A percentile compares a stretch with the other conserved stretches of the same genome.
phyloP scores from a whole-genome alignment of 2,113 vertebrate genomes.

The Lophochroa leadbeateri region DNA sequence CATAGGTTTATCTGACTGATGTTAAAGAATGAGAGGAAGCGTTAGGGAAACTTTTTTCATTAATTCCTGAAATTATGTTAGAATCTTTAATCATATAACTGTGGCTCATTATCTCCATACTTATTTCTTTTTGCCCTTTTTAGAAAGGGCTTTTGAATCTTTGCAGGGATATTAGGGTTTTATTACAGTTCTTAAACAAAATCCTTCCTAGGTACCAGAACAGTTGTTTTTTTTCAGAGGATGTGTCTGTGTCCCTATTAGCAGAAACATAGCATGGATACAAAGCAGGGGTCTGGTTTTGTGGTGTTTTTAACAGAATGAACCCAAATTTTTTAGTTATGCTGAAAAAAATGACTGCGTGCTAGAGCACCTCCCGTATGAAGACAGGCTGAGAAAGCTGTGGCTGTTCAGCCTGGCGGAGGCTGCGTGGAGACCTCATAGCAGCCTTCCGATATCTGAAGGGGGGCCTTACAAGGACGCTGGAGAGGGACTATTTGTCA shows the following conservation, averaged over 20 bases:
- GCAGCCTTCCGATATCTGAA: not conserved
- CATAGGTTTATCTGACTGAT: not conserved
- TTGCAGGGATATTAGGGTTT: not conserved
- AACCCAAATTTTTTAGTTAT: not conserved
- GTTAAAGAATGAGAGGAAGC: not conserved
- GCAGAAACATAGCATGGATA: not conserved
- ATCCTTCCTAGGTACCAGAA: not conserved
- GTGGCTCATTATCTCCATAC: not conserved
- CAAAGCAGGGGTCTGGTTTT: not conserved
- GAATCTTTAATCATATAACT: not conserved
- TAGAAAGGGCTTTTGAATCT: not conserved
- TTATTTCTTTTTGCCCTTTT: not conserved
- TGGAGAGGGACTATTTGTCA: not conserved
- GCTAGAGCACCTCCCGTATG: not conserved
- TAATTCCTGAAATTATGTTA: not conserved
- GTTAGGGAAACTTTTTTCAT: not conserved
- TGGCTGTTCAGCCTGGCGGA: not conserved
- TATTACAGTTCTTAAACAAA: not conserved
- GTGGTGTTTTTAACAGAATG: not conserved
- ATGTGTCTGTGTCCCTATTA: not conserved
- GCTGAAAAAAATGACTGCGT: not conserved
- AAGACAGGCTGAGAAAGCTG: not conserved
- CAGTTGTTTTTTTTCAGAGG: not conserved
- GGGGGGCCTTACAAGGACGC: not conserved
- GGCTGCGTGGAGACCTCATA: not conserved